Conservation (phyloP, 2,888 invertebrate genomes). For the Leptopilina syphax region DNA sequence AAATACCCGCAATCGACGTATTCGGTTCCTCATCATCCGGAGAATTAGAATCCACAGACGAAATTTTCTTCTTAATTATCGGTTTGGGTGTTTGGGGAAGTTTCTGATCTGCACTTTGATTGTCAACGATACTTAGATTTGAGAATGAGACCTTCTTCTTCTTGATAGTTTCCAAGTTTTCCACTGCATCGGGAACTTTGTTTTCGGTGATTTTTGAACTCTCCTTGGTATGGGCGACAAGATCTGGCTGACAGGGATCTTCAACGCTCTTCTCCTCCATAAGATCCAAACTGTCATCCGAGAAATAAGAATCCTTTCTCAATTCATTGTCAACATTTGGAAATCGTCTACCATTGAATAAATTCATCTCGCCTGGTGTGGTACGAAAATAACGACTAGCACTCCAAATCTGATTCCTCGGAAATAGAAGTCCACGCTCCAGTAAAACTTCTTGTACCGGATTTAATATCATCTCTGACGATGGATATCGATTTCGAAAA, state of each 20-base stretch:
- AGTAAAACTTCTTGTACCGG: constrained; percentile 11
- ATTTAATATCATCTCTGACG: neutral
- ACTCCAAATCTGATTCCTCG: neutral
- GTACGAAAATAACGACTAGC: constrained; percentile 2
- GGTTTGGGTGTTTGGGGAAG: constrained; percentile 53
- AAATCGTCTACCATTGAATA: neutral
- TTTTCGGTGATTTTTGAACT: neutral
- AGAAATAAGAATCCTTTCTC: constrained; percentile 56
- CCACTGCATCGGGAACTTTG: constrained; percentile 21
- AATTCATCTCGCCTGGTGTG: neutral
- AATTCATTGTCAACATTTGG: neutral
- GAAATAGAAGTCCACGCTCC: neutral
- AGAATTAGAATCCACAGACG: too few relatives aligned
- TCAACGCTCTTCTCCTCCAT: constrained; percentile 47
- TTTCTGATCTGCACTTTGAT: neutral
- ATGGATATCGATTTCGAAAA: neutral
- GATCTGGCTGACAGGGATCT: constrained; percentile 65
- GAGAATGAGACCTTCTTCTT: constrained; percentile 63
- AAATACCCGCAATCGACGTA: too few relatives aligned
- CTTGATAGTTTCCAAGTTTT: neutral
- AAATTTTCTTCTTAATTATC: constrained; percentile 60
- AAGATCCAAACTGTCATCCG: constrained; percentile 68
- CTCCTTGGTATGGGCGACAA: constrained; percentile 67
- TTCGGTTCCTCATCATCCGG: too few relatives aligned
- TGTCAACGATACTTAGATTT: neutral